Conservation (phyloP, 2,888 invertebrate species). For the Drosophila longiperda region DNA sequence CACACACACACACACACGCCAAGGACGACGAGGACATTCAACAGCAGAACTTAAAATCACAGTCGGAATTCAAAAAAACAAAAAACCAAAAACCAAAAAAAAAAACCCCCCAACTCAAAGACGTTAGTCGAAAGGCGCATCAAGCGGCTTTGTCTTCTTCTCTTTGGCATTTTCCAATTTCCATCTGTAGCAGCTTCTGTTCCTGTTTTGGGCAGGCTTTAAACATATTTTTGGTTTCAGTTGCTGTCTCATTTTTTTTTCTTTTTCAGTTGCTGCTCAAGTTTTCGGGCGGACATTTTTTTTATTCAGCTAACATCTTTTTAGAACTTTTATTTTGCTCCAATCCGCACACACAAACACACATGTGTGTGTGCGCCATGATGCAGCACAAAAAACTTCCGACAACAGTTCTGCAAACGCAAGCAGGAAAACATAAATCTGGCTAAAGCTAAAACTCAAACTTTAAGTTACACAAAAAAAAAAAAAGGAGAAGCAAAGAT, state of each 20-base stretch:
- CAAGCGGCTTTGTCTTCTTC: slow-evolving; percentile 24
- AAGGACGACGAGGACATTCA: slow-evolving; percentile 15
- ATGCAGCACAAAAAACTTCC: slow-evolving; percentile 80
- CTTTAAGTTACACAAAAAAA: slow-evolving; percentile 64
- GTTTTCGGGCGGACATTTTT: slow-evolving; percentile 47
- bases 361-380: slow-evolving; percentile 54
- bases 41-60: slow-evolving; percentile 26
- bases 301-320: slow-evolving; percentile 54
- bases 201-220: slow-evolving; percentile 53
- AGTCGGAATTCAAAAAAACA: slow-evolving; percentile 30
- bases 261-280: slow-evolving; percentile 19
- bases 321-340: slow-evolving; percentile 47
- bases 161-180: neutral
- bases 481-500: slow-evolving; percentile 19
- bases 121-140: slow-evolving; percentile 66
- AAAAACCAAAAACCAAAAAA: neutral
- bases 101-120: slow-evolving; percentile 26
- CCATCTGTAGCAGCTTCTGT: slow-evolving; percentile 19
- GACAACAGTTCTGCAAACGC: slow-evolving; percentile 81
- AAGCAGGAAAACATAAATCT: slow-evolving; percentile 81
- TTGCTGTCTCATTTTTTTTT: slow-evolving; percentile 26
- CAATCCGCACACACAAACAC: slow-evolving; percentile 13
- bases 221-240: slow-evolving; percentile 54
- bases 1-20: slow-evolving; percentile 25
- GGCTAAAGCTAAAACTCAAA: slow-evolving; percentile 81